A percentile compares a stretch with the other conserved stretches of the same genome.
These are phyloP conservation scores for Diglossa cyanea DNA, from an alignment of 2,797 vertebrate species.

Conservation along the genomic window DNA sequence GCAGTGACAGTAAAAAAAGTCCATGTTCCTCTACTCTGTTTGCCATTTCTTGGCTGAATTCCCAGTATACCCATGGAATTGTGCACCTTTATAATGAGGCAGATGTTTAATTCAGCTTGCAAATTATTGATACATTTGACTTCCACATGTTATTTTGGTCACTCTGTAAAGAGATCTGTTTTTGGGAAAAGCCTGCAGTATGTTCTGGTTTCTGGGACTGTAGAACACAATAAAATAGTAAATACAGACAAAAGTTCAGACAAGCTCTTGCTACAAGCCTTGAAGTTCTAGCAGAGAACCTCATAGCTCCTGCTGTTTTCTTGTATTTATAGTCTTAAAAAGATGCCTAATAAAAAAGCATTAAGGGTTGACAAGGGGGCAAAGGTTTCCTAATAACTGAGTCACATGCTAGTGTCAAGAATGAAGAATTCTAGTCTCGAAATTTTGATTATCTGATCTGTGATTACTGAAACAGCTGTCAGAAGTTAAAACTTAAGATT, in stretches of 20 bases:
- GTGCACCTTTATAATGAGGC: neutral
- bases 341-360: neutral
- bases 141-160: neutral
- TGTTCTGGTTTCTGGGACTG: neutral
- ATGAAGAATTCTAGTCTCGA: neutral
- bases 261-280: neutral
- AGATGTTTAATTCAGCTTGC: neutral
- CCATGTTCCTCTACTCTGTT: neutral
- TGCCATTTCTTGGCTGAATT: neutral
- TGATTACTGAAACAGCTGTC: neutral
- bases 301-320: neutral
- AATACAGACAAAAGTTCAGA: neutral
- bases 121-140: neutral
- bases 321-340: neutral
- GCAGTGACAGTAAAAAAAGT: neutral
- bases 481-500: neutral
- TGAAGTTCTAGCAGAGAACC: neutral
- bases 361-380: neutral
- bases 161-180: neutral
- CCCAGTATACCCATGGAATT: neutral
- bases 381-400: neutral
- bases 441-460: neutral
- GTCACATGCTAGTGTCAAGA: neutral
- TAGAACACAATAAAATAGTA: neutral
- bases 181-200: neutral